A percentile compares a stretch with the other conserved stretches of the same genome.
phyloP scores from a whole-genome alignment of 1,140 invertebrate genomes.

The Drosophila gunungcola region DNA sequence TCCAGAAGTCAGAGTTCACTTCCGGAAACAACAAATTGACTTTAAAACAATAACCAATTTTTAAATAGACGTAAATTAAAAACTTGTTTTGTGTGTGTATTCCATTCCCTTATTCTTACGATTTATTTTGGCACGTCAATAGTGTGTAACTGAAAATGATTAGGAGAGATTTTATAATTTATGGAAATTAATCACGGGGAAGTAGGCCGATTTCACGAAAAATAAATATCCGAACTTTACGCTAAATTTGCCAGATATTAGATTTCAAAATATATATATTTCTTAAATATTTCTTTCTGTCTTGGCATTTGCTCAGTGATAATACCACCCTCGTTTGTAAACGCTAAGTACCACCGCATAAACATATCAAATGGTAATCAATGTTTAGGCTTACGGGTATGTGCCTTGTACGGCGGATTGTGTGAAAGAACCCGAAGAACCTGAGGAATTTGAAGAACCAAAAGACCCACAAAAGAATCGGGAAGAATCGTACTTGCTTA shows the following conservation, averaged over 20 bases:
- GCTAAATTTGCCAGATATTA: no score
- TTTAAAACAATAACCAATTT: no score
- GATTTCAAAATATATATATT: no score
- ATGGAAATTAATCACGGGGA: background rate
- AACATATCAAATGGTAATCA: conserved; percentile 53
- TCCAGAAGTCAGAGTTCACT: no score
- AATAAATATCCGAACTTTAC: background rate
- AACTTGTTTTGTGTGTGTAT: background rate
- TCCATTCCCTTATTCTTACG: background rate
- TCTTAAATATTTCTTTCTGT: background rate
- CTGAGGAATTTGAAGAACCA: conserved; percentile 31
- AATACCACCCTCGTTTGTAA: conserved; percentile 37
- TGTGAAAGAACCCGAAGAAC: conserved; percentile 36
- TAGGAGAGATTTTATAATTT: conserved; percentile 2
- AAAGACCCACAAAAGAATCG: conserved; percentile 48
- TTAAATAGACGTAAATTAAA: background rate
- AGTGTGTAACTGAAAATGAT: background rate
- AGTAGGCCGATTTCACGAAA: conserved; percentile 1
- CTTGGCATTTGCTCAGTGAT: background rate
- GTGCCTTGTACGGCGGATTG: conserved; percentile 30
- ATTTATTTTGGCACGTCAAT: background rate
- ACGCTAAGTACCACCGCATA: conserved; percentile 1
- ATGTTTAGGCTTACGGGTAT: conserved; percentile 66
- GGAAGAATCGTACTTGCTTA: conserved; percentile 48
- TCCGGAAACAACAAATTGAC: no score